Conservation (phyloP, 2,113 vertebrate species). For the Labrus mixtus region DNA sequence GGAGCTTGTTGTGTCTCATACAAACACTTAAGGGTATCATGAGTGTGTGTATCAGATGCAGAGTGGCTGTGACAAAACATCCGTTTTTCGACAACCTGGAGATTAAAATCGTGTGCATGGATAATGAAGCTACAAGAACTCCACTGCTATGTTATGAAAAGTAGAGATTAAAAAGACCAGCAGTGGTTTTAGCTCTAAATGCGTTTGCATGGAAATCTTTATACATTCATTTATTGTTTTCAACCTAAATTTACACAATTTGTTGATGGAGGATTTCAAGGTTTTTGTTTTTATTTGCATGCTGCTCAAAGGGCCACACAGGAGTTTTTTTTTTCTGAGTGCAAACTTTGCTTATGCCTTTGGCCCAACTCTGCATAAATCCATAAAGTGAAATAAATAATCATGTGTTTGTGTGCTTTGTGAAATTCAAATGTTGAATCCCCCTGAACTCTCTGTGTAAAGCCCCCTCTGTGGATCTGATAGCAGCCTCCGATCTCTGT, state of each 20-base stretch:
- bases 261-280: not conserved
- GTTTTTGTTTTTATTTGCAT: not conserved
- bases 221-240: not conserved
- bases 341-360: conserved; percentile 5
- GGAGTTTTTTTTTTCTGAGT: not conserved
- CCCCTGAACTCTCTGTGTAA: conserved; percentile 8
- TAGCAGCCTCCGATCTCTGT: conserved; percentile 33
- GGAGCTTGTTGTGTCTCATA: too few species aligned
- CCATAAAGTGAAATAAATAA: conserved; percentile 28
- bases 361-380: conserved; percentile 23
- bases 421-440: conserved; percentile 40
- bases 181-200: not conserved
- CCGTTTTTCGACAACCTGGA: too few species aligned
- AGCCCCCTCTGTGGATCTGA: conserved; percentile 17
- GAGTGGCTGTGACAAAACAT: too few species aligned
- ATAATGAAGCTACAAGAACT: too few species aligned
- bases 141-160: too few species aligned
- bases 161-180: not conserved
- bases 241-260: not conserved
- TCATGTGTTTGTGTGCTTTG: not conserved
- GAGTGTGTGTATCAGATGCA: too few species aligned
- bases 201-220: not conserved
- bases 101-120: too few species aligned
- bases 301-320: not conserved
- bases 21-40: too few species aligned